Percentiles rank a stretch among this genome's conserved stretches.
phyloP scores from a whole-genome alignment of 2,113 vertebrate species.

The Tupaia chinensis region DNA sequence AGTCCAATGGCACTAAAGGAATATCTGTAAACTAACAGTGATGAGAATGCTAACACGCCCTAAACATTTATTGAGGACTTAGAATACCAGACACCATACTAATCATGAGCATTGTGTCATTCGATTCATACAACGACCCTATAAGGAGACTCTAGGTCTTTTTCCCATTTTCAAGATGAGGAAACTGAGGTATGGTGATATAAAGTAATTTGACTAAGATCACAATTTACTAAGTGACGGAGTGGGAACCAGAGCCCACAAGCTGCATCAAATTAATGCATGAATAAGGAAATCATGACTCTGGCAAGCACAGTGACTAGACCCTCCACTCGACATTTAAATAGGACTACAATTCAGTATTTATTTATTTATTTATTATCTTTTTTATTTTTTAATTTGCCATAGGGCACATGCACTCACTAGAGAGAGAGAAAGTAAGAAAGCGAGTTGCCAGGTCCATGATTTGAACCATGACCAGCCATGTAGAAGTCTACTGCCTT shows the following conservation, averaged over 20 bases:
- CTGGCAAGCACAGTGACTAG: background rate
- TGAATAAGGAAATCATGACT: background rate
- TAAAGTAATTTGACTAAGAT: background rate
- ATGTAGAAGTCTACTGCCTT: too few relatives aligned
- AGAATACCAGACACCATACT: background rate
- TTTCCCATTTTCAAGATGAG: constrained; percentile 19
- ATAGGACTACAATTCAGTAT: background rate
- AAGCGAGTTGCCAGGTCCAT: too few relatives aligned
- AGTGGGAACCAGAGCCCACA: background rate
- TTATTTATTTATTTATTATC: too few relatives aligned
- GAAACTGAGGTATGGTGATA: background rate
- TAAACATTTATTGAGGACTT: background rate
- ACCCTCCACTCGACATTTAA: background rate
- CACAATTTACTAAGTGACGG: background rate
- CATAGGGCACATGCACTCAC: too few relatives aligned
- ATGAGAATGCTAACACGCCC: background rate
- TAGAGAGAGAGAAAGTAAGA: too few relatives aligned
- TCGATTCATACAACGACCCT: background rate
- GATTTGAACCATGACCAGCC: too few relatives aligned
- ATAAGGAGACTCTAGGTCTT: background rate
- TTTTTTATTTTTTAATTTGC: too few relatives aligned
- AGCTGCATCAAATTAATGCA: background rate
- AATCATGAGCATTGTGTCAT: background rate
- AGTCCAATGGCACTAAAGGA: background rate
- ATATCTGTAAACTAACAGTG: background rate